Evolutionary conservation across 2,888 invertebrate species (phyloP).

Genomic region (Idaea straminata): DNA sequence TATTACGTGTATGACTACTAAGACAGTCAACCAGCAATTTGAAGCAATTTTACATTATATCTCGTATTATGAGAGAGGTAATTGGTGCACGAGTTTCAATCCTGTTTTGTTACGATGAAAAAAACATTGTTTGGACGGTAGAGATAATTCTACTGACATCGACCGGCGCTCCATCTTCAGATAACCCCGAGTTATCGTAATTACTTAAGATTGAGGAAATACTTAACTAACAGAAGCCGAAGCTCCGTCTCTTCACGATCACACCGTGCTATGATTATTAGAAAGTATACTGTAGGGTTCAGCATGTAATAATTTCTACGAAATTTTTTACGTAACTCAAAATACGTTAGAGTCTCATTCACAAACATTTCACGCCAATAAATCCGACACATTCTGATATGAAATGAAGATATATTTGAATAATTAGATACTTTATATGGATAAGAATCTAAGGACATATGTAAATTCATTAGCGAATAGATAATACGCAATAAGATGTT

Average conservation of each 20-base stretch:
- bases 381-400: conserved; percentile 12
- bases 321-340: conserved; percentile 20
- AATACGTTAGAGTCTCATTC: conserved; percentile 11
- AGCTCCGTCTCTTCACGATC: conserved; percentile 14
- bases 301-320: conserved; percentile 19
- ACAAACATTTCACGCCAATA: conserved; percentile 15
- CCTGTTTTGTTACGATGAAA: conserved; percentile 10
- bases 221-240: conserved; percentile 12
- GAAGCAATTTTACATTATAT: conserved; percentile 34
- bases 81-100: conserved; percentile 17
- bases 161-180: conserved; percentile 17
- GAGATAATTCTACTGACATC: conserved; percentile 16
- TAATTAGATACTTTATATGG: conserved; percentile 27
- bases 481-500: conserved; percentile 44
- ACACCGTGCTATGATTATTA: conserved; percentile 13
- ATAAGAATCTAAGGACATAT: conserved; percentile 24
- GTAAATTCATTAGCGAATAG: conserved; percentile 15
- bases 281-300: conserved; percentile 19
- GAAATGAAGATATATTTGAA: conserved; percentile 24
- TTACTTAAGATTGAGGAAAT: conserved; percentile 18
- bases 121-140: conserved; percentile 11
- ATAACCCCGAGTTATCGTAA: conserved; percentile 28
- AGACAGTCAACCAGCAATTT: conserved; percentile 37
- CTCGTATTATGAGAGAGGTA: conserved; percentile 24
- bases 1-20: conserved; percentile 21